Evolutionary conservation across 2,113 vertebrate genomes (phyloP).

Genomic region (Pionites leucogaster): DNA sequence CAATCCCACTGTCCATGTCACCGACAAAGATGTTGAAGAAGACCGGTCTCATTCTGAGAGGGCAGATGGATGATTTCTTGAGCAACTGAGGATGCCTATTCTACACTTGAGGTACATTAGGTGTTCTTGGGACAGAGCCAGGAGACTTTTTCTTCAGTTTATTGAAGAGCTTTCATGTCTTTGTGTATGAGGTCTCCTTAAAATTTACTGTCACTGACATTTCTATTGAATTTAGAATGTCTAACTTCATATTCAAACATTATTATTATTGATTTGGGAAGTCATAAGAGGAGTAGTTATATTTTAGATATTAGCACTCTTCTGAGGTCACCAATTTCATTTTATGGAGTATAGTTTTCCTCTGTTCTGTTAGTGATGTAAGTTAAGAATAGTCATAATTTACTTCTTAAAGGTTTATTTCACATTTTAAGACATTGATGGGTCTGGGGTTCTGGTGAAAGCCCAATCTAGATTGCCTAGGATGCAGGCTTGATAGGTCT

Average conservation of each 20-base stretch:
- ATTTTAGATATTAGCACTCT: constrained; percentile 64
- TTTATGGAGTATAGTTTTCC: constrained; percentile 61
- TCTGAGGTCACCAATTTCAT: constrained; percentile 60
- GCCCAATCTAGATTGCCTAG: constrained; percentile 34
- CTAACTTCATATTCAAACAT: constrained; percentile 64
- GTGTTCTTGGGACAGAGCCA: neutral
- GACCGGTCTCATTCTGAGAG: neutral
- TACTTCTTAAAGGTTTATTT: constrained; percentile 58
- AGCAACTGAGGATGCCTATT: neutral
- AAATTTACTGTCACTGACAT: constrained; percentile 65
- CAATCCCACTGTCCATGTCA: too few species aligned
- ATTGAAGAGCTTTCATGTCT: constrained; percentile 46
- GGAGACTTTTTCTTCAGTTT: neutral
- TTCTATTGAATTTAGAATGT: constrained; percentile 64
- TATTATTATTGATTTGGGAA: constrained; percentile 75
- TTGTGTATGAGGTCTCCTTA: constrained; percentile 50
- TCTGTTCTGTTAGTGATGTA: constrained; percentile 35
- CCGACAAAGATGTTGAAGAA: too few species aligned
- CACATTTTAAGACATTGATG: constrained; percentile 28
- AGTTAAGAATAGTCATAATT: constrained; percentile 42
- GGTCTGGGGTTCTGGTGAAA: constrained; percentile 11
- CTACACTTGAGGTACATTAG: neutral
- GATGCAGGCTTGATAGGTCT: neutral
- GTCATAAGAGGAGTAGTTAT: constrained; percentile 53
- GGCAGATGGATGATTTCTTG: neutral